A percentile compares a stretch with the other conserved stretches of the same genome.
phyloP scores from a whole-genome alignment of 2,797 vertebrate species.

The Botia almorhae region DNA sequence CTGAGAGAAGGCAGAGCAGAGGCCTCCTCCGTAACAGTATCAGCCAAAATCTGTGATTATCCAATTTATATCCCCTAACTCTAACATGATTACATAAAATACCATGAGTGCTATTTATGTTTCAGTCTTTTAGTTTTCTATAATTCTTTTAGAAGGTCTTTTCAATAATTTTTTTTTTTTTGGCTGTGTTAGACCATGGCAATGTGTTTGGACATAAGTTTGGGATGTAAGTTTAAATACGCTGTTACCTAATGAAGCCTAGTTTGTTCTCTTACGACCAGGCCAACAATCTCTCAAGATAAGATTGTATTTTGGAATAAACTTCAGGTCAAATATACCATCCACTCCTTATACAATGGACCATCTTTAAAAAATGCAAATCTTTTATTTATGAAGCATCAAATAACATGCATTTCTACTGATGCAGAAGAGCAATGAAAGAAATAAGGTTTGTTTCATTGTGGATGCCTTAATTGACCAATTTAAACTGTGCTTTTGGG shows the following conservation, averaged over 20 bases:
- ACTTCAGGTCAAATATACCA: constrained; percentile 24
- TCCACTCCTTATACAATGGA: not conserved
- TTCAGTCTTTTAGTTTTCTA: not conserved
- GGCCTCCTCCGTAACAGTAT: too few relatives aligned
- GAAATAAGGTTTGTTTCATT: constrained; percentile 30
- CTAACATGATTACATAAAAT: not conserved
- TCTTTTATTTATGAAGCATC: not conserved
- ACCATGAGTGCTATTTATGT: not conserved
- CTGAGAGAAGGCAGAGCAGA: too few relatives aligned
- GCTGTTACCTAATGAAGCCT: constrained; percentile 3
- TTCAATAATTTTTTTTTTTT: not conserved
- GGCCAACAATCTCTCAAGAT: constrained; percentile 14
- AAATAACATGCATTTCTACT: not conserved
- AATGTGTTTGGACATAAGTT: not conserved
- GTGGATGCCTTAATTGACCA: constrained; percentile 21
- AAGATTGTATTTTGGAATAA: constrained; percentile 24
- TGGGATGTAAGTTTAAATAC: not conserved
- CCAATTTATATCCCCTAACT: not conserved
- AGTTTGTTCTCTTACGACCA: constrained; percentile 1
- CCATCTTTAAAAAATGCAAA: not conserved
- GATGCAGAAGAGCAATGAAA: constrained; percentile 15
- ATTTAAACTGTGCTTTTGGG: constrained; percentile 19
- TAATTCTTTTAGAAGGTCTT: not conserved
- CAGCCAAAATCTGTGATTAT: not conserved
- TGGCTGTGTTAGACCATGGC: constrained; percentile 1